Percentiles rank a stretch among this genome's conserved stretches.
Evolutionary conservation across 1,140 invertebrate species (phyloP).

Genomic region (Lepidurus couesii): DNA sequence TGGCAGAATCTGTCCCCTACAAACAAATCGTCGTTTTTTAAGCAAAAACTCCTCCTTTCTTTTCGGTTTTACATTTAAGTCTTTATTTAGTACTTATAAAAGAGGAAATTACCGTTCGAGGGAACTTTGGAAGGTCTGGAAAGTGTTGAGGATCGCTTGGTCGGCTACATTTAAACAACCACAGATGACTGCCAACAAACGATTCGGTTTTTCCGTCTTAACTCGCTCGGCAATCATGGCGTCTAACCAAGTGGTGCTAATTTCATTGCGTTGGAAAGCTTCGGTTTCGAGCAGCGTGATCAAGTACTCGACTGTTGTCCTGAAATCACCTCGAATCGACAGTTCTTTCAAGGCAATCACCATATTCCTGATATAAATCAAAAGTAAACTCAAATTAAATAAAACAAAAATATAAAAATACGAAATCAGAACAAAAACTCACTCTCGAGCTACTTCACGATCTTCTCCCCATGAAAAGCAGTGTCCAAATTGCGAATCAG

Average conservation of each 20-base stretch:
- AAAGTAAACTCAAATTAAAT: not conserved
- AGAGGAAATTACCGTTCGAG: slow-evolving; percentile 65
- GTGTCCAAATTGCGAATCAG: slow-evolving; percentile 99
- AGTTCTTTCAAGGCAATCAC: slow-evolving; percentile 96
- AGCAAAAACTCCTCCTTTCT: not conserved
- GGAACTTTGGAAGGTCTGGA: slow-evolving; percentile 79
- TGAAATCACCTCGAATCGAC: slow-evolving; percentile 94
- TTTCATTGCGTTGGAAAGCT: slow-evolving; percentile 79
- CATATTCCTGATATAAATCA: slow-evolving; percentile 60
- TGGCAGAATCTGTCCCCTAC: slow-evolving; percentile 86
- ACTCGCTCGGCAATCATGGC: slow-evolving; percentile 89
- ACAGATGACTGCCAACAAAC: slow-evolving; percentile 88
- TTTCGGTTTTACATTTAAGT: not conserved
- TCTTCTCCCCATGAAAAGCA: slow-evolving; percentile 99
- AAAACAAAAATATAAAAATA: slow-evolving; percentile 36
- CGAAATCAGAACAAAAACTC: slow-evolving; percentile 45
- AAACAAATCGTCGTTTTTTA: not conserved
- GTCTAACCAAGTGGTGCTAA: slow-evolving; percentile 97
- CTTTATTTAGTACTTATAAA: slow-evolving; percentile 19
- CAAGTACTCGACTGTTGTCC: slow-evolving; percentile 96
- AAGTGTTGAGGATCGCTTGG: slow-evolving; percentile 71
- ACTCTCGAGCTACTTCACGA: slow-evolving; percentile 90
- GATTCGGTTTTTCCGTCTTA: slow-evolving; percentile 89
- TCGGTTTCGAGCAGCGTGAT: slow-evolving; percentile 92
- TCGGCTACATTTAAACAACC: slow-evolving; percentile 94